Base-by-base conservation (phyloP, 2,888 invertebrate species). In the Bibio marci region DNA sequence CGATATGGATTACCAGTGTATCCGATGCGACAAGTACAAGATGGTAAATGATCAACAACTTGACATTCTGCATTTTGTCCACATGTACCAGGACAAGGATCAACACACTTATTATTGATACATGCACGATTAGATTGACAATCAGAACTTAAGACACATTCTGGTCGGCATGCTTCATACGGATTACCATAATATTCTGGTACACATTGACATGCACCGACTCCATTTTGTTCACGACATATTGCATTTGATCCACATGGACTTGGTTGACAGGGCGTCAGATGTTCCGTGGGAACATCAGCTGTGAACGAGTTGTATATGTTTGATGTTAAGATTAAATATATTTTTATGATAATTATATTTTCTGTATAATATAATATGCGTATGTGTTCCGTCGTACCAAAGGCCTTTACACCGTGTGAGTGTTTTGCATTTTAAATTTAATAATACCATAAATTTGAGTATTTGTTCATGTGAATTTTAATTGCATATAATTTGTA, bases 91-190 rank as follows among this genome's bases (percentile, higher is more conserved):
- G 69, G 66, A 48, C 83, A 85, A 14, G 83, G 83, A 60, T 83
- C 75, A 30, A 73, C 69, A 53, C 85, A 86, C 8, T 4, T 14
- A 14, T 10, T 18, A 11, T 12, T 33, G 33, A 22, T 22, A 52
- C 83, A 85, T 11, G 82, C 80, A 50, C 68, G 61, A 53, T 78
- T 70, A 37, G 73, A 73, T 11, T 75, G 62, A 54, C 86, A 87
- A 54, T 87, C 86, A 2, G 78, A 73, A 57, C 80, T 82, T 34
- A 80, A 65, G 30, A 79, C 65, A 55, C 87, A 87, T 62, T 86
- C 85, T 1, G 82, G 82, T 46, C 77, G 70, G 52, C 86, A 86
- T 11, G 75, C 75, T 51, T 71, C 70, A 45, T 73, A 72, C 6
- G 72, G 72, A 52, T 72, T 70, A 36, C 72, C 73, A 43, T 64